phyloP scores from a whole-genome alignment of 2,113 vertebrate genomes.

The Hippocampus zosterae region DNA sequence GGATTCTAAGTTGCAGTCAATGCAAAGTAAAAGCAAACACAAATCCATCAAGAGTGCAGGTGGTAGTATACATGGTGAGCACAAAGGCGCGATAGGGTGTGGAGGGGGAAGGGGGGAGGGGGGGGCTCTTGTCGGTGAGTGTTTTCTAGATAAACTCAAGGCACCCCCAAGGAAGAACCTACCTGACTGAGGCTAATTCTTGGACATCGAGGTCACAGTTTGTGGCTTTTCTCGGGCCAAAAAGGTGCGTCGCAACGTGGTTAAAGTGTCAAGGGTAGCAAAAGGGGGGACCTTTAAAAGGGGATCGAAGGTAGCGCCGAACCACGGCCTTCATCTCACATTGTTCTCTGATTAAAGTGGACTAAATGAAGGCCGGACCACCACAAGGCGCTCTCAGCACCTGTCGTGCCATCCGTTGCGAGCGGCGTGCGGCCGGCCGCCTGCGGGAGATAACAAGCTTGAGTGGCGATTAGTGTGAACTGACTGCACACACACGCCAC shows the following conservation, averaged over 20 bases:
- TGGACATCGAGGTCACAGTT: not conserved
- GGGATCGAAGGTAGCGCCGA: not conserved
- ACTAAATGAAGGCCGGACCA: conserved; percentile 44
- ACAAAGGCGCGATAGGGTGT: too few species aligned
- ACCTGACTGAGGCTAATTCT: not conserved
- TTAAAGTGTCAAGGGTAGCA: not conserved
- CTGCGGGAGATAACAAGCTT: not conserved
- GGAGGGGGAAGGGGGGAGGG: too few species aligned
- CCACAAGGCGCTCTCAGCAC: conserved; percentile 55
- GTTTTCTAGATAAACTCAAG: too few species aligned
- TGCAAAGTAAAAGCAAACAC: too few species aligned
- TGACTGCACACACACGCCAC: not conserved
- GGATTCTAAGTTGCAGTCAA: too few species aligned
- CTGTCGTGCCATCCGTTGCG: conserved; percentile 40
- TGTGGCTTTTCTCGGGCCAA: not conserved
- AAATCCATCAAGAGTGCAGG: too few species aligned
- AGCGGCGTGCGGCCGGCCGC: not conserved
- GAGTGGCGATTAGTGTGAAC: not conserved
- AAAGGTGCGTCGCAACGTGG: not conserved
- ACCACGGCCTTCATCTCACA: not conserved
- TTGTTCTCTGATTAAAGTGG: conserved; percentile 34
- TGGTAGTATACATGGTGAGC: too few species aligned
- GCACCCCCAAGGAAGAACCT: not conserved
- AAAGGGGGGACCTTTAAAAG: not conserved
- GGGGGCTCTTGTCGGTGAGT: too few species aligned